phyloP scores from a whole-genome alignment of 2,113 vertebrate genomes.

The Leucopsar rothschildi region DNA sequence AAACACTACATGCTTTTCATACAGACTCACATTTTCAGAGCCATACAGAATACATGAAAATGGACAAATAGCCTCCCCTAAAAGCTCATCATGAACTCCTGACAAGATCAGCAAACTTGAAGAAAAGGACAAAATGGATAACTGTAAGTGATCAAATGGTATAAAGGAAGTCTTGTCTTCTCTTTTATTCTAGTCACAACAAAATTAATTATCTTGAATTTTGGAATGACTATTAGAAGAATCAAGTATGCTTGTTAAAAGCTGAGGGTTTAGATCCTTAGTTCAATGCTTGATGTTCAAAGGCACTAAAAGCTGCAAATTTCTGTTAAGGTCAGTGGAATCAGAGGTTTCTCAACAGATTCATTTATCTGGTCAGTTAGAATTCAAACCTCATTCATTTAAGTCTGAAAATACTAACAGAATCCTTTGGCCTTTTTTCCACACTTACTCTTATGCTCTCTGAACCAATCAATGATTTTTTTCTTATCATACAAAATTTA shows the following conservation, averaged over 20 bases:
- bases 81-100: slow-evolving; percentile 66
- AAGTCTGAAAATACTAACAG: background rate
- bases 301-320: background rate
- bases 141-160: slow-evolving; percentile 35
- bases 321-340: background rate
- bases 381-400: background rate
- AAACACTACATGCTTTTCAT: slow-evolving; percentile 81
- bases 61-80: slow-evolving; percentile 63
- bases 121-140: slow-evolving; percentile 51
- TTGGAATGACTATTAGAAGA: background rate
- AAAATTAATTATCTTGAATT: slow-evolving; percentile 21
- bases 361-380: background rate
- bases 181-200: slow-evolving; percentile 9
- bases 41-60: slow-evolving; percentile 67
- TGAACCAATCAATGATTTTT: background rate
- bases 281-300: background rate
- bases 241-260: background rate
- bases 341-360: background rate
- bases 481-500: background rate
- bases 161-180: slow-evolving; percentile 47
- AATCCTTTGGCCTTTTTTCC: background rate
- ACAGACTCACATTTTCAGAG: slow-evolving; percentile 69
- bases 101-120: slow-evolving; percentile 58
- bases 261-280: background rate
- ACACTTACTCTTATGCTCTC: background rate